Base-by-base conservation (phyloP, 2,113 vertebrate genomes). In the Ramphastos sulfuratus region DNA sequence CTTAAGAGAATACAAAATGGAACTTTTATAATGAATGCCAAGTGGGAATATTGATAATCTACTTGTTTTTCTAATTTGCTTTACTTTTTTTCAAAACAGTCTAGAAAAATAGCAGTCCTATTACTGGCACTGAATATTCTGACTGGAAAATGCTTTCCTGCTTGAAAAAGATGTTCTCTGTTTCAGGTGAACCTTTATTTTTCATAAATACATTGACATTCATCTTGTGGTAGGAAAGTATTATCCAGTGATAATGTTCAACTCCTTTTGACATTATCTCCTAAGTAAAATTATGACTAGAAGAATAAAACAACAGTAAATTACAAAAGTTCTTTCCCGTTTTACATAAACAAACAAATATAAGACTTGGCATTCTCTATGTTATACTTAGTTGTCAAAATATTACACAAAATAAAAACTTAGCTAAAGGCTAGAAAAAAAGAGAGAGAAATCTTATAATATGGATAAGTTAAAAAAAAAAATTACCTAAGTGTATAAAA, bases 201-300 rank as follows among this genome's bases (percentile, higher is more conserved):
- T 95, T 96, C 88, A 93, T 92, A 96, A 97, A 96, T 94, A 78
- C 87, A 88, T 96, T 82, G 67, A 86, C 92, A 95, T 97, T 97
- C 94, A 92, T 96, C 85, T 96, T 97, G 55, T 78, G 85, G 87
- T 86, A 44, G 54, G 67, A 96, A 73, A 97, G 77, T 59, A 89
- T 96, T 97, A 97, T 83, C 76, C 81, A 88, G 67, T 92, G 89
- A 93, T 85, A 96, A 91, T 27, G 59, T 82, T 97, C 80, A 95
- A 93, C 95, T 95, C 60, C 46, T 91, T 79, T 83, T 95, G 93
- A 96, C 86, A 92, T 96, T 97, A 95, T 97, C 72, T 93, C 39
- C 66, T 90, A 94, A 95, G 67, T 90, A 89, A 97, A 97, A 96
- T 72, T 96, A 93, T 59, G 81, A 78, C 5, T 21, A 61, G 72